A percentile compares a stretch with the other conserved stretches of the same genome.
phyloP scores from a whole-genome alignment of 2,113 vertebrate genomes.

The Burhinus oedicnemus region DNA sequence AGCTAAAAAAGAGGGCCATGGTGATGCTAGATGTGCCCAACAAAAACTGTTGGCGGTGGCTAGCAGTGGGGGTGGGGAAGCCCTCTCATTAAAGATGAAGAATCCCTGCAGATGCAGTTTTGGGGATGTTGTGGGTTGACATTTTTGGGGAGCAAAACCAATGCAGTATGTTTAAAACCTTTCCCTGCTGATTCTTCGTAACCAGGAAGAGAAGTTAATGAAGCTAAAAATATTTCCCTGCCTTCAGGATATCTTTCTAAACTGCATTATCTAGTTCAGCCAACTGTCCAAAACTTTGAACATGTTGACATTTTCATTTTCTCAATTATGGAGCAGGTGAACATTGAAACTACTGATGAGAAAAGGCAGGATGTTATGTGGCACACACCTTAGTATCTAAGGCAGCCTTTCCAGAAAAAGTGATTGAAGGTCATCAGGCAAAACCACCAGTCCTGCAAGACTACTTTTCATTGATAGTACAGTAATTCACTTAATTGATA shows the following conservation, averaged over 20 bases:
- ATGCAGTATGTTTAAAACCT: neutral
- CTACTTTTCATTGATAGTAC: neutral
- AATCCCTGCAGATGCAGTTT: neutral
- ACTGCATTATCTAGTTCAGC: neutral
- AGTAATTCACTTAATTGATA: neutral
- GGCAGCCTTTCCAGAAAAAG: neutral
- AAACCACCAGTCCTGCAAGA: neutral
- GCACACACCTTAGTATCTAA: neutral
- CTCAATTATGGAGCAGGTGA: neutral
- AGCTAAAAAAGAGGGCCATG: too few species aligned
- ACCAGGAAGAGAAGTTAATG: neutral
- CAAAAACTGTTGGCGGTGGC: neutral
- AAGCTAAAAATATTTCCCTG: neutral
- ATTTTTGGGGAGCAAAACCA: neutral
- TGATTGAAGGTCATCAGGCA: neutral
- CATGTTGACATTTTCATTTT: constrained; percentile 10
- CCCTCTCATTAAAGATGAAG: neutral
- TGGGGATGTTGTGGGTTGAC: neutral
- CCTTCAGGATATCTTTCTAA: neutral
- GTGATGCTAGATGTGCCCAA: too few species aligned
- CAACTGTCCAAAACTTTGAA: neutral
- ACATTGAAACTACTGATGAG: neutral
- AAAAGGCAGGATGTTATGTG: neutral
- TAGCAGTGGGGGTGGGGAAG: neutral
- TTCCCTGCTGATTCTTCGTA: neutral